These are phyloP conservation scores for Lepus timidus DNA, from an alignment of 2,113 vertebrate genomes.

Conservation along the genomic window DNA sequence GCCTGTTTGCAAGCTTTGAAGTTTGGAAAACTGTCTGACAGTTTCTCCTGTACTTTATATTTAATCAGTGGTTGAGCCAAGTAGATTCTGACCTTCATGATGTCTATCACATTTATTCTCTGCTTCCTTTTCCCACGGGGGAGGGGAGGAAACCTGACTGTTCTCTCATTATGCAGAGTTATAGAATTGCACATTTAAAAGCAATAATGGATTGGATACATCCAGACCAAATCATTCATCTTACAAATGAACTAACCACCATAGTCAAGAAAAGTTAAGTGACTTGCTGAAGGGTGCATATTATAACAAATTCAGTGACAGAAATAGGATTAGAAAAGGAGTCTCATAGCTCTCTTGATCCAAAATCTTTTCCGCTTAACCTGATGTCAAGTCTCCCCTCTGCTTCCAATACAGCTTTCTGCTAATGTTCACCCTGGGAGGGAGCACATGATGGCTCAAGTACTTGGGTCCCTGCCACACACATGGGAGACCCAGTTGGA, in stretches of 20 bases:
- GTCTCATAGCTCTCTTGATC: not conserved
- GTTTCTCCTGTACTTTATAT: not conserved
- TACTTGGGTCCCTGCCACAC: too few relatives aligned
- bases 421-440: too few relatives aligned
- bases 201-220: not conserved
- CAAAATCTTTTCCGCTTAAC: not conserved
- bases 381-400: too few relatives aligned
- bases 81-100: conserved; percentile 36
- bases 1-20: not conserved
- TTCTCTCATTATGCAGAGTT: conserved; percentile 7
- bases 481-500: too few relatives aligned
- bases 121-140: not conserved
- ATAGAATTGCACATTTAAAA: conserved; percentile 2
- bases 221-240: not conserved
- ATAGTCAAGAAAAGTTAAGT: conserved; percentile 27
- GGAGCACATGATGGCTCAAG: too few relatives aligned
- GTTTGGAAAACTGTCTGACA: not conserved
- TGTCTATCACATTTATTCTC: not conserved
- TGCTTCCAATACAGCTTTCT: too few relatives aligned
- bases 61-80: not conserved
- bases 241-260: not conserved
- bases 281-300: not conserved
- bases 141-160: not conserved
- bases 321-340: not conserved
- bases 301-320: not conserved